These are phyloP conservation scores for Cryptocheilus praepositus DNA, from an alignment of 2,888 invertebrate species.

Conservation along the genomic window DNA sequence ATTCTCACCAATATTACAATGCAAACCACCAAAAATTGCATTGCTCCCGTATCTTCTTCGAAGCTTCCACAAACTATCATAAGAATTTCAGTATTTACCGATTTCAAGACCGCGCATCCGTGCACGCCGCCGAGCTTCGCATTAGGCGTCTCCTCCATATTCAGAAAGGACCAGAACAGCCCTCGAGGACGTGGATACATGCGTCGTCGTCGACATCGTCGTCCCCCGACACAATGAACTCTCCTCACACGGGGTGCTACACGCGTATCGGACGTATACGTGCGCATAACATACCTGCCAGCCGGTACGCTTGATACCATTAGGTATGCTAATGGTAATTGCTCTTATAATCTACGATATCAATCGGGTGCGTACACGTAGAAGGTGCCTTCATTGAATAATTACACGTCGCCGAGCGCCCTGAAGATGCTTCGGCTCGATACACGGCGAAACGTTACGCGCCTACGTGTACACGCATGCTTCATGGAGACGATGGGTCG, in stretches of 20 bases:
- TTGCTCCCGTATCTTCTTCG: too few relatives aligned
- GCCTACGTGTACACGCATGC: constrained; percentile 31
- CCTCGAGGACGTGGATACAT: constrained; percentile 15
- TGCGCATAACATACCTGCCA: constrained; percentile 44
- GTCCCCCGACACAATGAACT: constrained; percentile 26
- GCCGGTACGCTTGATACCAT: constrained; percentile 59
- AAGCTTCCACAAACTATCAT: too few relatives aligned
- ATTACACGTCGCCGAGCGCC: constrained; percentile 64
- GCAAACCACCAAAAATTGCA: too few relatives aligned
- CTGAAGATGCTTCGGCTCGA: constrained; percentile 59
- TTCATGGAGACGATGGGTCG: constrained; percentile 24
- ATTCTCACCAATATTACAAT: too few relatives aligned
- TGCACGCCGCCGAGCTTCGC: too few relatives aligned
- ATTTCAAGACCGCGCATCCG: too few relatives aligned
- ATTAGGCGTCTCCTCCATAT: constrained; percentile 2
- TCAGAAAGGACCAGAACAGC: constrained; percentile 10
- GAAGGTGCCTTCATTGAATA: constrained; percentile 66
- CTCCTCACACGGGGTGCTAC: constrained; percentile 12
- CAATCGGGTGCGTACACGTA: constrained; percentile 62
- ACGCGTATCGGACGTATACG: constrained; percentile 17
- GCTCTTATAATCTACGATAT: constrained; percentile 67
- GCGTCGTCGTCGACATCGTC: background rate
- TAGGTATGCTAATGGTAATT: constrained; percentile 68
- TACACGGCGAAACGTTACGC: constrained; percentile 62
- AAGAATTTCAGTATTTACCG: too few relatives aligned